Base-by-base conservation (phyloP, 2,888 invertebrate species). In the Glomeris marginata region DNA sequence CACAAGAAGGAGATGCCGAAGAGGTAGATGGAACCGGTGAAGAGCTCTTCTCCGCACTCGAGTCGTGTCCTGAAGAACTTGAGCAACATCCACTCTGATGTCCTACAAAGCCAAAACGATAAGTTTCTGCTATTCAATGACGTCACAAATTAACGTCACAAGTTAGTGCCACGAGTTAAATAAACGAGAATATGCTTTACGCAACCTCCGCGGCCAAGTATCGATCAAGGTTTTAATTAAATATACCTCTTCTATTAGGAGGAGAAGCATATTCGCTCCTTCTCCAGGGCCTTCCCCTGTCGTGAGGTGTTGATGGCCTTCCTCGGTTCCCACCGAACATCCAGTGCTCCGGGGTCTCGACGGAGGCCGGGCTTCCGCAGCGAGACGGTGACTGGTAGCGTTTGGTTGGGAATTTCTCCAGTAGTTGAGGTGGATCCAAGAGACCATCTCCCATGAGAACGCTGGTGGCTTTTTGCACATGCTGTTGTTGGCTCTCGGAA, bases 371-470 rank as follows among this genome's bases (percentile, higher is more conserved):
- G 20, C 61, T 61, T 5, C 61, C 62, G 41, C 61, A 60, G 22
- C 64, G 52, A 2, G 62, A 62, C 6, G 64, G 65, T 37, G 63
- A 63, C 55, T 64, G 64, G 50, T 61, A 63, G 8, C 63, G 57
- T 45, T 60, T 59, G 28, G 28, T 5, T n/a, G 60, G 58, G 46
- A 61, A 60, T 55, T 60, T 58, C 21, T 58, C 57, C 36, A 61
- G 51, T n/a, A 55, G 56, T 47, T 61, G 61, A 6, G 67, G 66
- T 34, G 66, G 67, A 59, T 68, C 68, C 41, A 69, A 58, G 35
- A 68, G 61, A 52, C 65, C 63, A 49, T 68, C 68, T 8, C 68
- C 67, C 10, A 61, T 55, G 3, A 54, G 42, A 37, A 55, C 53
- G 8, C 50, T 38, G 11, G 36, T 36, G 16, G 40, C 28, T 28